Percentiles rank a stretch among this genome's conserved stretches.
Conservation (phyloP, 2,888 invertebrate species). For the Chloroclysta siterata region DNA sequence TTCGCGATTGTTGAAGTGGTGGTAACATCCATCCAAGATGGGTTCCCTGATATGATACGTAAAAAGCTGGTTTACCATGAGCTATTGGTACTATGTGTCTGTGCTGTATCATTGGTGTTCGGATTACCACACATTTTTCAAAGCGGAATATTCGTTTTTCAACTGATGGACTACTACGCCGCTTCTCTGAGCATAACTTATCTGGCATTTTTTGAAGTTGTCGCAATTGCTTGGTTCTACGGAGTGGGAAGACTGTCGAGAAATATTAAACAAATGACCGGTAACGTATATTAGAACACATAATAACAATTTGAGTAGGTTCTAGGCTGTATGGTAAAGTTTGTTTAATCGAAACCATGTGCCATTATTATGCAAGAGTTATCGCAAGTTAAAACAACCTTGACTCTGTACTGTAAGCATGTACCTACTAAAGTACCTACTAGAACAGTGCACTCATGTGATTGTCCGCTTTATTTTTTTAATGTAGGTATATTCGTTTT, state of each 20-base stretch:
- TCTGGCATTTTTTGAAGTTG: conserved; percentile 96
- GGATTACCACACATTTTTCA: conserved; percentile 95
- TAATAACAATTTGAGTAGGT: neutral
- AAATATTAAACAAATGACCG: conserved; percentile 96
- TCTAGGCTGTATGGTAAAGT: neutral
- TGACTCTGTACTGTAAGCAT: conserved; percentile 23
- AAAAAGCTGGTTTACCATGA: conserved; percentile 93
- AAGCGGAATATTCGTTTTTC: conserved; percentile 96
- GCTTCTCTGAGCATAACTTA: conserved; percentile 96
- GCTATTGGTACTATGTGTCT: conserved; percentile 92
- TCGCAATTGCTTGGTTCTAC: conserved; percentile 96
- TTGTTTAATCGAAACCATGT: conserved; percentile 4
- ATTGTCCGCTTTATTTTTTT: conserved; percentile 27
- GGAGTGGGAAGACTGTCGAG: conserved; percentile 91
- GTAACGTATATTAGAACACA: conserved; percentile 57
- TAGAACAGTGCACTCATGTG: conserved; percentile 25
- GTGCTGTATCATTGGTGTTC: conserved; percentile 91
- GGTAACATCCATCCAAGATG: conserved; percentile 96
- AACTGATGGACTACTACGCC: conserved; percentile 97
- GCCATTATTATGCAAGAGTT: conserved; percentile 22
- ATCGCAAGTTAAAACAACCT: conserved; percentile 31
- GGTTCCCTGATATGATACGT: conserved; percentile 94
- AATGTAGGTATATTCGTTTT: conserved; percentile 25
- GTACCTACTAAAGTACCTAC: too few species aligned
- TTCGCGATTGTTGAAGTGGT: conserved; percentile 98